A percentile compares a stretch with the other conserved stretches of the same genome.
These are phyloP conservation scores for Zaprionus inermis DNA, from an alignment of 1,140 invertebrate species.

Conservation along the genomic window DNA sequence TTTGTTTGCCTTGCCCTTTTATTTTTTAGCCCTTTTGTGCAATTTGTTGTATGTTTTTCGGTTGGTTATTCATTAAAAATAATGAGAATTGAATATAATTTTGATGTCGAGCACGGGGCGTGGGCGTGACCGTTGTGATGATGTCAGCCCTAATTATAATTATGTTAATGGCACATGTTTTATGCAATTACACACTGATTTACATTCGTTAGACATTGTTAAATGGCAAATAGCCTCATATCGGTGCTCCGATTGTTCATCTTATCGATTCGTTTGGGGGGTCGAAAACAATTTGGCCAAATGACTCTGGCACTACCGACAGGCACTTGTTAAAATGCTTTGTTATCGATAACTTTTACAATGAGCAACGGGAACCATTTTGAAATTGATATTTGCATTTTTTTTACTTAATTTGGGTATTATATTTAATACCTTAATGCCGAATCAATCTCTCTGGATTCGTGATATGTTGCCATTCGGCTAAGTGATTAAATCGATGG, in stretches of 20 bases:
- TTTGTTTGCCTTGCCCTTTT: constrained; percentile 5
- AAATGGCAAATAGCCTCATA: constrained; percentile 24
- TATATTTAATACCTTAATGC: no score
- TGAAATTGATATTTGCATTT: no score
- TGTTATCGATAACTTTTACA: no score
- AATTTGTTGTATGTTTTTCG: constrained; percentile 31
- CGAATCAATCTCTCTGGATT: no score
- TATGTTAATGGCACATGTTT: constrained; percentile 69
- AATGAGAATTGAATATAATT: constrained; percentile 72
- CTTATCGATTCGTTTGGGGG: no score
- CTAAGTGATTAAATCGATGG: background rate
- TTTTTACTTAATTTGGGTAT: no score
- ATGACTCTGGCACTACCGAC: background rate
- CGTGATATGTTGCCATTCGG: background rate
- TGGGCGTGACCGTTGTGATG: constrained; percentile 24
- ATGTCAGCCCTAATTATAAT: constrained; percentile 74
- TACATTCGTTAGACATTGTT: constrained; percentile 39
- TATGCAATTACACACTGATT: constrained; percentile 60
- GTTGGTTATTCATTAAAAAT: constrained; percentile 61
- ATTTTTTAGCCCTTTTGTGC: constrained; percentile 12
- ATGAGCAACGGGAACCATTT: no score
- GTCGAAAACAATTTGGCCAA: background rate
- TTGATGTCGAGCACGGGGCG: constrained; percentile 8
- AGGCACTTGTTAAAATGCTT: no score
- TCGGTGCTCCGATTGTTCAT: background rate